Conservation (phyloP, 2,797 vertebrate genomes). For the Fistularia commersonii region DNA sequence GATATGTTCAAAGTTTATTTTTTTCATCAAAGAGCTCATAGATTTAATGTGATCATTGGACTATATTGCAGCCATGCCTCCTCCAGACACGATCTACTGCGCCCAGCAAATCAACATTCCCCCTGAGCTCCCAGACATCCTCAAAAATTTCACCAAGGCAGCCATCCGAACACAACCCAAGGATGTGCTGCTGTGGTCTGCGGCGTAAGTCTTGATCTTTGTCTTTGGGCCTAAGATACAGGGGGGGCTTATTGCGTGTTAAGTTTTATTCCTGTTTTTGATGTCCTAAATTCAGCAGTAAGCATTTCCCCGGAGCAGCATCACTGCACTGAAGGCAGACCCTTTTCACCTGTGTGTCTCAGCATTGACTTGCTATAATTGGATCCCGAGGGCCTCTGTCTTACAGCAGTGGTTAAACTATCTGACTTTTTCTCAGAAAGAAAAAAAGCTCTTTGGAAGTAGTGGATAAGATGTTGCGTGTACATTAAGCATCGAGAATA, state of each 20-base stretch:
- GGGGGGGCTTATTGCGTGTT: not conserved
- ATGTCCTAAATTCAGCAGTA: constrained; percentile 11
- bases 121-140: constrained; percentile 83
- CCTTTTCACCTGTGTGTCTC: constrained; percentile 27
- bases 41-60: no score
- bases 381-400: constrained; percentile 30
- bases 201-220: constrained; percentile 77
- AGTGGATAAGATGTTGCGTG: constrained; percentile 10
- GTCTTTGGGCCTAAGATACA: not conserved
- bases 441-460: constrained; percentile 15
- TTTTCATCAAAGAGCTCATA: no score
- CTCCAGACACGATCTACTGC: constrained; percentile 87
- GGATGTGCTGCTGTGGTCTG: constrained; percentile 88
- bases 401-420: constrained; percentile 25
- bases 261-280: constrained; percentile 14
- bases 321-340: constrained; percentile 1
- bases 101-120: constrained; percentile 92
- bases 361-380: constrained; percentile 47
- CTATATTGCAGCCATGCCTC: constrained; percentile 78
- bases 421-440: constrained; percentile 18
- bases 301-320: constrained; percentile 16
- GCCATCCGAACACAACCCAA: constrained; percentile 90
- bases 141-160: constrained; percentile 94
- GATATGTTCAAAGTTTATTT: no score
- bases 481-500: not conserved